Evolutionary conservation across 2,888 invertebrate species (phyloP).

Genomic region (Drosophila ochracea): DNA sequence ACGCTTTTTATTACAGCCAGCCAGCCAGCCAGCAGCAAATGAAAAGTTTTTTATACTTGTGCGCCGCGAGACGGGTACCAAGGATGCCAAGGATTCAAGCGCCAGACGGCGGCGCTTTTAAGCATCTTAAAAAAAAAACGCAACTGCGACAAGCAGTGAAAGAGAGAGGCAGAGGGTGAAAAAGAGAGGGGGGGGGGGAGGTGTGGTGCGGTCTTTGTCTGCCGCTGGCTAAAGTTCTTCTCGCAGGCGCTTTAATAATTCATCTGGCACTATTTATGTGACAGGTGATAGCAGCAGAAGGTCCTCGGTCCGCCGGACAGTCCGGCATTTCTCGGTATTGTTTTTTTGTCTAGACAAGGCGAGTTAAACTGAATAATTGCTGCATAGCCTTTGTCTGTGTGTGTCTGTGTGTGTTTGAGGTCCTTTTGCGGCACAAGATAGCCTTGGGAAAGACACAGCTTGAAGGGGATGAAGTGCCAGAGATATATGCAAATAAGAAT

Average conservation of each 20-base stretch:
- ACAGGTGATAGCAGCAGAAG: constrained; percentile 77
- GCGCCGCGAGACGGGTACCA: constrained; percentile 52
- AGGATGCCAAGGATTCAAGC: constrained; percentile 28
- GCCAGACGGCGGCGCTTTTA: constrained; percentile 70
- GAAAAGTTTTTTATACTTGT: constrained; percentile 64
- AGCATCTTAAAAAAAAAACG: constrained; percentile 71
- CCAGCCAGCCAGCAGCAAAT: constrained; percentile 35
- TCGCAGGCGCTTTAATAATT: constrained; percentile 72
- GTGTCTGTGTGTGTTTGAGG: background rate
- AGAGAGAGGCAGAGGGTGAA: background rate
- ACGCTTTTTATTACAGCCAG: constrained; percentile 59
- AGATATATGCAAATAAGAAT: constrained; percentile 16
- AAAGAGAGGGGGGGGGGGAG: background rate
- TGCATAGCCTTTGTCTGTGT: constrained; percentile 5
- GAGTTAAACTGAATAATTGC: constrained; percentile 43
- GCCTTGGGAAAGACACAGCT: constrained; percentile 1
- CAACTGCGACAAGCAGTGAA: constrained; percentile 17
- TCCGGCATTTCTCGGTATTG: constrained; percentile 19
- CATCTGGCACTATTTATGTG: constrained; percentile 78
- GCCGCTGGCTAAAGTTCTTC: constrained; percentile 49
- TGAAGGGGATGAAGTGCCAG: background rate
- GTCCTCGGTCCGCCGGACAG: constrained; percentile 24
- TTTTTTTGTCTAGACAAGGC: constrained; percentile 38
- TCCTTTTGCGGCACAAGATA: background rate
- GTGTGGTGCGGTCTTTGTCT: constrained; percentile 7